Evolutionary conservation across 2,113 vertebrate genomes (phyloP), one percentile per base, ranked within the genome.

Genomic region (Aix galericulata): DNA sequence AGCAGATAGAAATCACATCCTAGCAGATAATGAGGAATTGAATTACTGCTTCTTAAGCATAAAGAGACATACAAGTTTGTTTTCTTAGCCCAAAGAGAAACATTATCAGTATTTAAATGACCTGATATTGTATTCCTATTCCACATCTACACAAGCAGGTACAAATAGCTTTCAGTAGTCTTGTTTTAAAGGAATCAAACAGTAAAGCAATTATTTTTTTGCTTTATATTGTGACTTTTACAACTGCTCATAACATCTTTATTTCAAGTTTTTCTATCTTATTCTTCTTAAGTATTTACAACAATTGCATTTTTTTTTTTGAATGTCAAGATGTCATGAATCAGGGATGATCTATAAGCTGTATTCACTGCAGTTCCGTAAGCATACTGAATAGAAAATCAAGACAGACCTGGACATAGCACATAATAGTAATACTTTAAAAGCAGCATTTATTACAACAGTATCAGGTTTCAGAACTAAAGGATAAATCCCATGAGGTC

Each of bases 111-210:
- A 82, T 69, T n/a, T 64, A 48, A 76, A 72, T 50, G 59, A 69
- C 13, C 50, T 59, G 16, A 2, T 6, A 29, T 55, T 62, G 26
- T 69, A 6, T 48, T 48, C 46, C 44, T 23, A 36, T 32, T 58
- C 34, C 36, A 25, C 0, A 0, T 79, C 50, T 77, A 36, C 36
- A 55, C 6, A 4, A 21, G 6, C 0, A 0, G 15, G 14, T 36
- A 40, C 11, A 29, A 89, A 64, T 11, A 91, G 16, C 27, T 77
- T 71, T 77, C 68, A 76, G 7, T 18, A 91, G 23, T 29, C 44
- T 88, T 84, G 12, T 63, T 91, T 40, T 58, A 73, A 14, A 83
- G 91, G 25, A 55, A 53, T 83, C 26, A 27, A 82, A 76, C 34
- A 82, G 36, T 20, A 56, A 77, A 71, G 6, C 16, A 27, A 18